Evolutionary conservation across 2,888 invertebrate genomes (phyloP), one percentile per base, ranked within the genome.

Genomic region (Xanthorhoe designata): DNA sequence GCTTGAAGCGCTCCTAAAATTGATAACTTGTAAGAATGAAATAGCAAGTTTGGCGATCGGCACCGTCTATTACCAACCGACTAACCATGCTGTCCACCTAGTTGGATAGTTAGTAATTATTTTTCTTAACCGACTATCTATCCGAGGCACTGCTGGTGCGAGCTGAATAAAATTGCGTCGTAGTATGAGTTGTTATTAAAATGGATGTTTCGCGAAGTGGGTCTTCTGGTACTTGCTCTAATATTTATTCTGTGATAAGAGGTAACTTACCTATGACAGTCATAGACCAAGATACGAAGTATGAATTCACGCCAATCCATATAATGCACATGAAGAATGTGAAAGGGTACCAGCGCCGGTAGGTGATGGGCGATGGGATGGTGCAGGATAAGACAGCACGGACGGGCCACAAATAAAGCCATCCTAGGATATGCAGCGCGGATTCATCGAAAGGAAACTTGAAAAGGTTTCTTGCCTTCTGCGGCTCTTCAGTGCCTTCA

Each of bases 201-300:
- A n/a, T n/a, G n/a, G n/a, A n/a, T n/a, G n/a, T n/a, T n/a, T n/a
- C n/a, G 24, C 24, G 24, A 24, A 24, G 24, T n/a, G n/a, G n/a
- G n/a, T n/a, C n/a, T n/a, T n/a, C 24, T 4, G 24, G 24, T 1
- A 24, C 24, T 1, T 24, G 24, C 24, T 24, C 24, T 24, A 38
- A 10, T n/a, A n/a, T n/a, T n/a, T n/a, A n/a, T n/a, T 38, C 10
- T 9, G 2, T 38, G 5, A 13, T 13, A 10, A 42, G 13, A 42
- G 38, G 2, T 15, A 19, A 71, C 76, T 63, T 68, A 97, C 98
- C 98, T 72, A 98, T 95, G 3, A 97, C 94, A 35, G 97, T 96
- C 84, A 98, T 96, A 96, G 98, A 97, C 98, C 99, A 99, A 0
- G 98, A 96, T 29, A 98, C 96, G 61, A 98, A 78, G 82, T 98